Evolutionary conservation across 2,888 invertebrate genomes (phyloP), one percentile per base, ranked within the genome.

Genomic region (Microdon myrmicae): DNA sequence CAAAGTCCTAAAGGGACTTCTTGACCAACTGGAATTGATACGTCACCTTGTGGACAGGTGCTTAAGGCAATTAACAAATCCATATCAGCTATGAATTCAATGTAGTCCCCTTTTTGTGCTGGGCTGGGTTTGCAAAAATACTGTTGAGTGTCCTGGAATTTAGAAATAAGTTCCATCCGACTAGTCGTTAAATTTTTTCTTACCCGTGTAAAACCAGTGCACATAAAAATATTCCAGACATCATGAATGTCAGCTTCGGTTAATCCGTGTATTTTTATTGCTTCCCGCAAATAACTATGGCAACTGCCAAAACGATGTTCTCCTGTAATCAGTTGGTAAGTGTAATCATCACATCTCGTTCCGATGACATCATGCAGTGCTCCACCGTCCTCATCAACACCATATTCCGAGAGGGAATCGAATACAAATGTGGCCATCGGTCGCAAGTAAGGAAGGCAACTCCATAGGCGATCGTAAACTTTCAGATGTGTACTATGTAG

Each of bases 181-280:
- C 6, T 20, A 3, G n/a, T 14, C 13, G 38, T 20, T 45, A 31
- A 4, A 4, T 12, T 8, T 8, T 8, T 12, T 44, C 68, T 45
- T 48, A 75, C 79, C 71, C 64, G 73, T 2, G 81, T 80, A 47
- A 82, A 77, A 2, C 82, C 82, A 1, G 82, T 83, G 48, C 81
- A 80, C 81, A 82, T 82, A 37, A 83, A 83, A 31, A 83, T 81
- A 68, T 83, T 83, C 79, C 82, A 81, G 1, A 82, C 82, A 71
- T 83, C 82, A 64, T 83, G 82, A 0, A 82, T 82, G 70, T 82
- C 81, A 13, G 76, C 74, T 58, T 82, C 82, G 2, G 64, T 69
- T 44, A 82, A 68, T 6, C 78, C 80, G 4, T 75, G 73, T 29
- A 79, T 77, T 51, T 75, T 69, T 1, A 79, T 72, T 0, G 82